Conservation (phyloP, 1,140 invertebrate genomes). For the Brevipalpus yothersi region DNA sequence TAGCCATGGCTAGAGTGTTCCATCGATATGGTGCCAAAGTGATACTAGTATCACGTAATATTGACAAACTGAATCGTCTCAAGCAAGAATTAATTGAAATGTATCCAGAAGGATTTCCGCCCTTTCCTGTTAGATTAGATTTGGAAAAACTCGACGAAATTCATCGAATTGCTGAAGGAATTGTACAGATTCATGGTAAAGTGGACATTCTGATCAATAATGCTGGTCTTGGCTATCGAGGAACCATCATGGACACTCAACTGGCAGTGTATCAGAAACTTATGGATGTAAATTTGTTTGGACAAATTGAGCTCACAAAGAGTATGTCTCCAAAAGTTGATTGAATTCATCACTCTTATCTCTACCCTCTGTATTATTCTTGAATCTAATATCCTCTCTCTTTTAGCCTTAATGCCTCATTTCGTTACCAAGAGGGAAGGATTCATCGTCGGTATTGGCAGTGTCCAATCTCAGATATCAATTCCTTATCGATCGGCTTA, state of each 20-base stretch:
- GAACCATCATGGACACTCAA: constrained; percentile 42
- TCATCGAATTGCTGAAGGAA: constrained; percentile 32
- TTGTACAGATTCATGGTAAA: constrained; percentile 36
- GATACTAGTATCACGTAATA: constrained; percentile 51
- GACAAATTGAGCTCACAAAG: constrained; percentile 66
- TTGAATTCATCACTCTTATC: neutral
- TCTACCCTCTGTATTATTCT: neutral
- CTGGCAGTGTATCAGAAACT: constrained; percentile 64
- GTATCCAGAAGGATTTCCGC: constrained; percentile 24
- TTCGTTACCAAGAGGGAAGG: constrained; percentile 54
- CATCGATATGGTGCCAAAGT: constrained; percentile 56
- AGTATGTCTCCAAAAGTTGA: constrained; percentile 23
- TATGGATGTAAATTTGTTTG: constrained; percentile 87
- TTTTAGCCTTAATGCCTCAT: constrained; percentile 23
- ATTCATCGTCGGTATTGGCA: constrained; percentile 70
- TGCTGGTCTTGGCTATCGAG: constrained; percentile 24
- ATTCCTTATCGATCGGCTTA: constrained; percentile 43
- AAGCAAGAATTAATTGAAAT: constrained; percentile 35
- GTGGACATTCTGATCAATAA: constrained; percentile 10
- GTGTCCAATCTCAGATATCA: constrained; percentile 69
- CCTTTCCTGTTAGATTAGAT: constrained; percentile 48
- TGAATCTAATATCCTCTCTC: neutral
- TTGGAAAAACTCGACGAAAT: constrained; percentile 40
- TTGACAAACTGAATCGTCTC: constrained; percentile 49
- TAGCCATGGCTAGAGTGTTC: constrained; percentile 52